Evolutionary conservation across 2,888 invertebrate species (phyloP), one percentile per base, ranked within the genome.

Genomic region (Hirudinaria manillensis): DNA sequence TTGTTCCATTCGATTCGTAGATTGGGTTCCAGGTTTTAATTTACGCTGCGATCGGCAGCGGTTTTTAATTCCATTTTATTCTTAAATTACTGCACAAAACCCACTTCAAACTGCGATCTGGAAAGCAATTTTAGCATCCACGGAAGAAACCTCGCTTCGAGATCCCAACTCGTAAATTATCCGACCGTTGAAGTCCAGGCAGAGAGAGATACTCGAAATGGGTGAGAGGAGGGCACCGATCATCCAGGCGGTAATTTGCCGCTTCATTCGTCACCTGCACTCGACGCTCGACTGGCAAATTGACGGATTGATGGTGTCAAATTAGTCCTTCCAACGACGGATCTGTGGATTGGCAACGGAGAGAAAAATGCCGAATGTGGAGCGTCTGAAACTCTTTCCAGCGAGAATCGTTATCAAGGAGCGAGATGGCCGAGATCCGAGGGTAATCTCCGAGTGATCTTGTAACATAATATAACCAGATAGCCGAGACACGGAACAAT

Each of bases 231-330:
- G 45, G 45, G 45, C 45, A 45, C 16, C 45, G 45, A 45, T 1
- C 45, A 10, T 45, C 45, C 45, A 45, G 45, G 3, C 45, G 45
- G 45, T 45, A 45, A 45, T 45, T 45, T 45, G 45, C 45, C 45
- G 45, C 45, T 45, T 45, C 45, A 45, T 45, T 61, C 61, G 24
- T 29, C 29, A 27, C 24, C 61, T 61, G 24, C 61, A 7, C 61
- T 61, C 6, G 10, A 27, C 61, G 29, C 61, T 16, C 19, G 61
- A 19, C 61, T 61, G 29, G 13, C 61, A 61, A 61, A 61, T 61
- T 61, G 29, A 61, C 19, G 61, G 61, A 61, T 61, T 61, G 29
- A 61, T 29, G 61, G 61, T 61, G 61, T 61, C 61, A 61, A 61
- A 29, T 61, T 61, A 61, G n/a, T 61, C 61, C 21, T 24, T 61